These are phyloP conservation scores for Dascyllus trimaculatus DNA, from an alignment of 2,113 vertebrate species.

Conservation along the genomic window DNA sequence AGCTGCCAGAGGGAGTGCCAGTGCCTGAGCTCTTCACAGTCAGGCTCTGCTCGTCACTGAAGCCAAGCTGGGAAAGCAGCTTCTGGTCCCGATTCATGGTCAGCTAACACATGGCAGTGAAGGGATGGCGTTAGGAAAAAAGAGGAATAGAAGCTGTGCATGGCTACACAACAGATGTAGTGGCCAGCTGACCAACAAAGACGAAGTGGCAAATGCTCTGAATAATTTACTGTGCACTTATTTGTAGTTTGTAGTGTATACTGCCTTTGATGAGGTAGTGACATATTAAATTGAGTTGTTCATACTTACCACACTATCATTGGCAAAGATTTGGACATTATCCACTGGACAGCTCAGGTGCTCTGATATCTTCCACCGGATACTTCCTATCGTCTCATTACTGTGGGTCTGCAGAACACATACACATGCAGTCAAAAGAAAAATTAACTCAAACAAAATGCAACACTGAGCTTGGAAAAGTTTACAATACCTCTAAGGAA, in stretches of 20 bases:
- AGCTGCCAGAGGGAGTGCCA: constrained; percentile 95
- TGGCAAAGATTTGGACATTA: constrained; percentile 99
- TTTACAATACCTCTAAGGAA: constrained; percentile 90
- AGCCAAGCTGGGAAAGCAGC: constrained; percentile 96
- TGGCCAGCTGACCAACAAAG: background rate
- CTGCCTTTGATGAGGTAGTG: too few relatives aligned
- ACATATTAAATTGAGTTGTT: background rate
- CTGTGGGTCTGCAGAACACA: constrained; percentile 92
- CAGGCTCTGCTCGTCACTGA: constrained; percentile 94
- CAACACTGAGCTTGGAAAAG: background rate
- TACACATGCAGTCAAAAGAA: constrained; percentile 10
- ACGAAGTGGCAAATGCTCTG: background rate
- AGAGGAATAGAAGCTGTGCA: constrained; percentile 9
- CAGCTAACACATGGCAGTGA: constrained; percentile 81
- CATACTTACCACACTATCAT: constrained; percentile 94
- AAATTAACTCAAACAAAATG: background rate
- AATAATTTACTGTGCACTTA: constrained; percentile 2
- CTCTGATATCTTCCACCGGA: constrained; percentile 98
- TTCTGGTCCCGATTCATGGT: constrained; percentile 99
- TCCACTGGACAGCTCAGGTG: constrained; percentile 96
- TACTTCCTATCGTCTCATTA: constrained; percentile 96
- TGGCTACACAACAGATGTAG: background rate
- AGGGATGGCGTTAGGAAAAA: constrained; percentile 19
- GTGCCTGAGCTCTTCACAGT: constrained; percentile 97
- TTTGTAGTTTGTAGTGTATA: background rate